Evolutionary conservation across 2,113 vertebrate genomes (phyloP).

Genomic region (Aspiorhynchus laticeps): DNA sequence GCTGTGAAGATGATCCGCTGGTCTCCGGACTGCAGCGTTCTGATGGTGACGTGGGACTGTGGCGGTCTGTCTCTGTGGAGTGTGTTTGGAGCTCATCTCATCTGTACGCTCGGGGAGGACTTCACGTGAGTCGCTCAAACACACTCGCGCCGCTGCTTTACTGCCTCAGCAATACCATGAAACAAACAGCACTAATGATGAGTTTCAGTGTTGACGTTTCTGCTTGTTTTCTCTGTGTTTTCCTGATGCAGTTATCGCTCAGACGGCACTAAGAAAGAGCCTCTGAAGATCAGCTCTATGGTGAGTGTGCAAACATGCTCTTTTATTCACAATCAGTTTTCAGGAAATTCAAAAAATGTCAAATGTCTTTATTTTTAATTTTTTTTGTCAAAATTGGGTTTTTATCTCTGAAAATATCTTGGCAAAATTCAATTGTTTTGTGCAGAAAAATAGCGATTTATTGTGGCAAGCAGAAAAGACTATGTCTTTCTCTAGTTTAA

Average conservation of each 20-base stretch:
- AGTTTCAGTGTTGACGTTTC: too few relatives aligned
- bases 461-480: too few relatives aligned
- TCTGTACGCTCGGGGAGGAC: constrained; percentile 97
- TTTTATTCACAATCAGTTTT: neutral
- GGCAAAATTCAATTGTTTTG: too few relatives aligned
- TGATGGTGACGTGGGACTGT: constrained; percentile 94
- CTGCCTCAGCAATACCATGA: neutral
- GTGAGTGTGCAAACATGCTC: constrained; percentile 69
- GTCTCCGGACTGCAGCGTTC: constrained; percentile 96
- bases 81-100: constrained; percentile 97
- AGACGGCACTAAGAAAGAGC: constrained; percentile 96
- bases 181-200: neutral
- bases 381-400: too few relatives aligned
- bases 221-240: neutral
- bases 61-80: constrained; percentile 97
- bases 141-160: neutral
- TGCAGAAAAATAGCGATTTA: too few relatives aligned
- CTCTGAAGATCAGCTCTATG: constrained; percentile 96
- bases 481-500: too few relatives aligned
- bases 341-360: too few relatives aligned
- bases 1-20: constrained; percentile 92
- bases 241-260: constrained; percentile 84
- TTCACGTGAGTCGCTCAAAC: constrained; percentile 85
- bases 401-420: too few relatives aligned
- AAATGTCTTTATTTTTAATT: too few relatives aligned